Conservation (phyloP, 2,888 invertebrate species). For the Thumatha senex region DNA sequence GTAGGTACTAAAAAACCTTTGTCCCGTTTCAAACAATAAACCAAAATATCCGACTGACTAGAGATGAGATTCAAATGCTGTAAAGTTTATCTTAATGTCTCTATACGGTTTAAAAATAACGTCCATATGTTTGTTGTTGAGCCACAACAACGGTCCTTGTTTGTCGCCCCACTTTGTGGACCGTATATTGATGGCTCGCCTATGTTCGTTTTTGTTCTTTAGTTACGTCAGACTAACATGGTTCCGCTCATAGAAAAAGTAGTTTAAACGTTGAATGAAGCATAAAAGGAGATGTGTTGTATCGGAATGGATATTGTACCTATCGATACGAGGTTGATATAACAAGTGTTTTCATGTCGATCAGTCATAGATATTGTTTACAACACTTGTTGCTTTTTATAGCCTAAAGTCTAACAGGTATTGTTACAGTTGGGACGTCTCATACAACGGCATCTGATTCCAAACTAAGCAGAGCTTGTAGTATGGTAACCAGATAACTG, state of each 20-base stretch:
- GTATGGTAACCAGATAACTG: too few species aligned
- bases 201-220: conserved; percentile 26
- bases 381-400: not conserved
- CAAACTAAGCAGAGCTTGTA: too few species aligned
- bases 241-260: not conserved
- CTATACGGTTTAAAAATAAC: conserved; percentile 71
- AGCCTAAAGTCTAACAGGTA: not conserved
- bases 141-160: conserved; percentile 40
- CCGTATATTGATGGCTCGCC: conserved; percentile 29
- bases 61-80: conserved; percentile 53
- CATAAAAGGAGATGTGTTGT: conserved; percentile 15
- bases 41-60: conserved; percentile 49
- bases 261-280: conserved; percentile 16
- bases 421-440: too few species aligned
- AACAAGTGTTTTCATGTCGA: conserved; percentile 14
- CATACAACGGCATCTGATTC: too few species aligned
- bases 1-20: conserved; percentile 68
- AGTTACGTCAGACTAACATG: conserved; percentile 11
- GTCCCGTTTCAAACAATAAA: conserved; percentile 76
- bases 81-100: conserved; percentile 77
- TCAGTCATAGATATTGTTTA: conserved; percentile 9
- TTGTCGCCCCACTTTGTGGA: conserved; percentile 30
- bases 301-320: not conserved
- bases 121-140: conserved; percentile 56
- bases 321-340: conserved; percentile 11